Base-by-base conservation (phyloP, 1,140 invertebrate species). In the Pogonognathellus flavescens region DNA sequence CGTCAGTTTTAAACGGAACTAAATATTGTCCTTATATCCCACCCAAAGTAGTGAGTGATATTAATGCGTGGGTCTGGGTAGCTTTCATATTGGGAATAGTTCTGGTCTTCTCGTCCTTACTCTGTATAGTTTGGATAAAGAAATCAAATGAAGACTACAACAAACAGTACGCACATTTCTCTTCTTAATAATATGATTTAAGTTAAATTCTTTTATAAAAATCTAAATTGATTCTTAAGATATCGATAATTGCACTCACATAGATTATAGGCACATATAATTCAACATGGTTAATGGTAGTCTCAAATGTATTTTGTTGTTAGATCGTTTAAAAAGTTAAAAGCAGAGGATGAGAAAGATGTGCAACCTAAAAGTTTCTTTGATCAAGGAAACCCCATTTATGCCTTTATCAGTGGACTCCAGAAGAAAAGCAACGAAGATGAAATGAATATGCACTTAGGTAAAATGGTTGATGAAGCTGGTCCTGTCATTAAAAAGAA, bases 61-160 rank as follows among this genome's bases (percentile, higher is more conserved):
- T 57, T 18, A 31, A 57, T 18, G 20, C 8, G 10, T 53, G 55
- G 55, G 16, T 57, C 8, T 81, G 52, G 50, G 18, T 81, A 4
- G 80, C 80, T 25, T 81, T 59, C 11, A 57, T 57, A n/a, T 13
- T 57, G 20, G 80, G 80, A 31, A 81, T 59, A 18, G 55, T 41
- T 13, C 52, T 81, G 3, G 52, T 81, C 1, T 53, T 81, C 22
- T 22, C 20, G 10, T 20, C 25, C 7, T 31, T 81, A 25, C 13
- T 81, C 0, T 81, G 80, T 1, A 16, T 81, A 22, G 20, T 59
- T 11, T 81, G 50, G 50, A 55, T 81, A 50, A 49, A 50, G 70
- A 76, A 50, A 76, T 41, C 25, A 5, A 49, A 1, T 5, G 70
- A 76, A n/a, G 70, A 76, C 14, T 76, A 50, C 31, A 76, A 49